A percentile compares a stretch with the other conserved stretches of the same genome.
Evolutionary conservation across 2,113 vertebrate species (phyloP).

Genomic region (Erythrocebus patas): DNA sequence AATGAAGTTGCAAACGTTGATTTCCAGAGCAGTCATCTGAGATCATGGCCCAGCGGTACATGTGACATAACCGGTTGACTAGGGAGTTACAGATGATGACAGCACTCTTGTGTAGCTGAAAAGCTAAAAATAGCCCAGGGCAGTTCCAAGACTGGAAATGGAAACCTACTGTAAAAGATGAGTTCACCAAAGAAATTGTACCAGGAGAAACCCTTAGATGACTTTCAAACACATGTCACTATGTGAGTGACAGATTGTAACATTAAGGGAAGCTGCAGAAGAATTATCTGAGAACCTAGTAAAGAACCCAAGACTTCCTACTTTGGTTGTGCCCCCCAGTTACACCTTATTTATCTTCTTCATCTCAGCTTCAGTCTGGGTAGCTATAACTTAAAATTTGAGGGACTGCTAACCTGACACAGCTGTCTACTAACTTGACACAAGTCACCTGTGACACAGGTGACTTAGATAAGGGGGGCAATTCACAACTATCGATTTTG

Average conservation of each 20-base stretch:
- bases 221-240: not conserved
- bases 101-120: not conserved
- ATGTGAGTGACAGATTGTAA: not conserved
- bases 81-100: not conserved
- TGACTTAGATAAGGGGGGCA: not conserved
- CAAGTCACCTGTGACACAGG: not conserved
- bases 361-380: not conserved
- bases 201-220: not conserved
- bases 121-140: not conserved
- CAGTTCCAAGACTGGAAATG: not conserved
- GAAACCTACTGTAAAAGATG: not conserved
- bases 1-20: not conserved
- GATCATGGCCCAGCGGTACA: not conserved
- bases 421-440: too few relatives aligned
- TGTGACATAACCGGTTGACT: not conserved
- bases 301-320: not conserved
- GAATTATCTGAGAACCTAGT: not conserved
- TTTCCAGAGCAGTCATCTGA: not conserved
- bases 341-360: not conserved
- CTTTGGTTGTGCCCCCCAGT: not conserved
- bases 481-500: not conserved
- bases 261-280: not conserved
- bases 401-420: not conserved
- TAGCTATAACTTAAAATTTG: not conserved
- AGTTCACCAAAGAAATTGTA: not conserved